Base-by-base conservation (phyloP, 2,113 vertebrate genomes). In the Lophura nycthemera region DNA sequence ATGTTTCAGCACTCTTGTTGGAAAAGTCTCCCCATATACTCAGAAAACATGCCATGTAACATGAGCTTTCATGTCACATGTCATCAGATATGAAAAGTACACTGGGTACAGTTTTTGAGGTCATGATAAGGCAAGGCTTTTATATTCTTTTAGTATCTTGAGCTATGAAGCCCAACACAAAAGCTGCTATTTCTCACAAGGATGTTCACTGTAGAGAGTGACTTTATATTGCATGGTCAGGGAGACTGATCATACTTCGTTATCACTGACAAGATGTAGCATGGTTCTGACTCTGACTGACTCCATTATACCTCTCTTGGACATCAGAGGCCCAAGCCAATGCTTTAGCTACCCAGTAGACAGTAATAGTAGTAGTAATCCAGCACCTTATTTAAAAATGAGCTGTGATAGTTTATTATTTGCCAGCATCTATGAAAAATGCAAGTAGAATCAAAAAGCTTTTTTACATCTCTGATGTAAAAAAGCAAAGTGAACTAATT, bases 401-500 rank as follows among this genome's bases (percentile, higher is more conserved):
- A 67, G 18, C 59, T 83, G 40, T 66, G 86, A 54, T 65, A 65
- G 73, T 78, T 88, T 45, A 72, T 40, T 84, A n/a, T n/a, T 57
- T n/a, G 29, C 40, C 36, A 71, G 34, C 34, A 93, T 30, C 47
- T 42, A 21, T 74, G 73, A 91, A 70, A 95, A 76, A 65, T 14
- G 29, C 12, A 85, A 40, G 25, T 57, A 86, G 29, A 93, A 84
- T 47, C 77, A 92, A 76, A 66, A 78, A 67, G 45, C 36, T 36
- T 36, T 36, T 36, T 36, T 36, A 36, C 36, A 36, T 36, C 36
- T 57, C 75, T 27, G 76, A 69, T 21, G 43, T 14, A 45, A 66
- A 92, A 90, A 52, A 65, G 17, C 17, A 93, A 86, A 40, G 69
- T 13, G 82, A 78, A 77, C 86, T 70, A 70, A 42, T 30, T 91